These are phyloP conservation scores for Tridacna gigas DNA, from an alignment of 2,888 invertebrate species.

Conservation along the genomic window DNA sequence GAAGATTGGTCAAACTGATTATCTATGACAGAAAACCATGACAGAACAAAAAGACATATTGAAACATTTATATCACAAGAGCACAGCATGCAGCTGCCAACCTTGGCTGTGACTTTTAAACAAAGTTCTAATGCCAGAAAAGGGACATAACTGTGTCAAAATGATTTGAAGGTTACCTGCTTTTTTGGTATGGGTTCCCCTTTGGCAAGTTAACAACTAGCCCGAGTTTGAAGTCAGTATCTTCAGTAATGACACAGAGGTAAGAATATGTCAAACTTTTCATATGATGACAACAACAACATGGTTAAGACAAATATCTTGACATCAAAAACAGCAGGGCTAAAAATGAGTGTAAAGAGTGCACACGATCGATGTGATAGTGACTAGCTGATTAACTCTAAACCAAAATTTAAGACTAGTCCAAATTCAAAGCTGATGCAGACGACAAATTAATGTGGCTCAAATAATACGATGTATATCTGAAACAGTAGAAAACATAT, in stretches of 20 bases:
- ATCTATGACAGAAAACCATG: background rate
- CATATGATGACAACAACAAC: background rate
- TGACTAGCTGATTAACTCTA: background rate
- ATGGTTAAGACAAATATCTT: background rate
- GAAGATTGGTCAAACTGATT: background rate
- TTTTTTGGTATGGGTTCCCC: too few species aligned
- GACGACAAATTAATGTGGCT: background rate
- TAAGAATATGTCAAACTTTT: background rate
- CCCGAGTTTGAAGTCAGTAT: background rate
- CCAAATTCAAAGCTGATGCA: background rate
- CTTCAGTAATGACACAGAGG: background rate
- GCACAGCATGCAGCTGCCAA: background rate
- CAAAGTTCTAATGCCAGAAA: too few species aligned
- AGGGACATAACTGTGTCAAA: too few species aligned
- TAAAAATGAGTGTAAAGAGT: background rate
- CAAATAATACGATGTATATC: background rate
- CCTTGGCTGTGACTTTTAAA: too few species aligned
- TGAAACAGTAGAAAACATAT: background rate
- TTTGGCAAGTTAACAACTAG: too few species aligned
- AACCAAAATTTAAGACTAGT: background rate
- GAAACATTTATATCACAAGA: background rate
- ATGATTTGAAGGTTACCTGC: too few species aligned
- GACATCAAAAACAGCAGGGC: background rate
- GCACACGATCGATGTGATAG: background rate
- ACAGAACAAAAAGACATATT: background rate